Percentiles rank a stretch among this genome's conserved stretches.
Conservation (phyloP, 2,113 vertebrate genomes). For the Murina feae region DNA sequence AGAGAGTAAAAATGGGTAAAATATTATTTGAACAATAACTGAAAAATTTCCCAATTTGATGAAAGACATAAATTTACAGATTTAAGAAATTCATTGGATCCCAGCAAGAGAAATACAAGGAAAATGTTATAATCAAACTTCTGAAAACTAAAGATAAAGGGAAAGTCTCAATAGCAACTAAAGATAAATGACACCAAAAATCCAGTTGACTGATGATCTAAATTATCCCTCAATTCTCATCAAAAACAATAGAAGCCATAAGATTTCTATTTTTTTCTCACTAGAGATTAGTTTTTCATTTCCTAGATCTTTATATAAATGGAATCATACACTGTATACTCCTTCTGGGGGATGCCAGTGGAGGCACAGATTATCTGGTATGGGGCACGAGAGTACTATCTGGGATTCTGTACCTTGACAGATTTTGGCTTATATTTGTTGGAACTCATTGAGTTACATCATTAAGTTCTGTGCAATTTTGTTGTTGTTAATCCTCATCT, state of each 20-base stretch:
- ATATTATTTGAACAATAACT: not conserved
- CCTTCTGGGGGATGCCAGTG: not conserved
- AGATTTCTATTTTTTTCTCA: not conserved
- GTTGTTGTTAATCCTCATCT: no score
- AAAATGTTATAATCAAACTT: not conserved
- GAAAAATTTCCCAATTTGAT: not conserved
- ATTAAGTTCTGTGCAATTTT: not conserved
- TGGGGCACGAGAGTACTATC: rapidly evolving
- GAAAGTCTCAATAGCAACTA: not conserved
- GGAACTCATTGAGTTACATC: not conserved
- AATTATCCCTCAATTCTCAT: not conserved
- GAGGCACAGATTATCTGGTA: no score
- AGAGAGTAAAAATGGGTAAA: not conserved
- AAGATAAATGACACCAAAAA: not conserved
- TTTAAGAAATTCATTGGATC: not conserved
- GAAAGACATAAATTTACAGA: not conserved
- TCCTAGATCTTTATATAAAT: not conserved
- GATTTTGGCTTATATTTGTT: not conserved
- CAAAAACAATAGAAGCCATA: not conserved
- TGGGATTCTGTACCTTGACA: not conserved
- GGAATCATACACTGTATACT: not conserved
- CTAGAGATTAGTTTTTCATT: not conserved
- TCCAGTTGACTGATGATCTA: not conserved
- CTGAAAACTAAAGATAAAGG: not conserved
- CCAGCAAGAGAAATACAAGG: not conserved